Evolutionary conservation across 2,113 vertebrate genomes (phyloP).

Genomic region (Okapia johnstoni): DNA sequence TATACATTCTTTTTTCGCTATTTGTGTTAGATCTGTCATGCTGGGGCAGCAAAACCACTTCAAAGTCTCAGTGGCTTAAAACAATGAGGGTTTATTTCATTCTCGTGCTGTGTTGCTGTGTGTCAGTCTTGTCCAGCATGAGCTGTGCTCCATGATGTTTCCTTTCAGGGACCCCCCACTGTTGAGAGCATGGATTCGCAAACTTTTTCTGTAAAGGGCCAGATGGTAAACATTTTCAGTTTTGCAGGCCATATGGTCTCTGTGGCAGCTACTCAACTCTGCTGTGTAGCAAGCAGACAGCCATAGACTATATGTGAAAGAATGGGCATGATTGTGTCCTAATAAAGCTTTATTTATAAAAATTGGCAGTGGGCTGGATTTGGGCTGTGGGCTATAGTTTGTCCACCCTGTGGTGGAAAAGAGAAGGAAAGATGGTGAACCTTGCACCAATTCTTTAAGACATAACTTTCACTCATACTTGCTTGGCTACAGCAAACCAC

Average conservation of each 20-base stretch:
- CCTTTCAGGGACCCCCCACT: not conserved
- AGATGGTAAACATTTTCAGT: not conserved
- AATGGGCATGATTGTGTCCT: not conserved
- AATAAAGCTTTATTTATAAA: constrained; percentile 50
- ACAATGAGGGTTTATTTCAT: not conserved
- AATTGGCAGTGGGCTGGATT: not conserved
- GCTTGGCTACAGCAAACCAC: not conserved
- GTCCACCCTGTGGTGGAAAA: not conserved
- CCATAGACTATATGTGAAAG: not conserved
- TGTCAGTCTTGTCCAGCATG: not conserved
- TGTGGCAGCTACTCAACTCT: not conserved
- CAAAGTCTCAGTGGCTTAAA: not conserved
- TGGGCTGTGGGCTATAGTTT: not conserved
- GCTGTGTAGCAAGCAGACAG: not conserved
- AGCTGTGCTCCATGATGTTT: not conserved
- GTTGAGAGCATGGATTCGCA: not conserved
- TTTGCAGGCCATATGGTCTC: not conserved
- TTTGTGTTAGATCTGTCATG: not conserved
- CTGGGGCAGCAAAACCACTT: not conserved
- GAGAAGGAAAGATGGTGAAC: not conserved
- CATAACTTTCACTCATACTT: not conserved
- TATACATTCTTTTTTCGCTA: not conserved
- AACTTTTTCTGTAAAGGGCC: not conserved
- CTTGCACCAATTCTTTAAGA: not conserved
- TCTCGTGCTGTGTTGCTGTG: fast-evolving